Percentiles rank a stretch among this genome's conserved stretches.
phyloP scores from a whole-genome alignment of 1,140 invertebrate genomes.

The Intoshia linei region DNA sequence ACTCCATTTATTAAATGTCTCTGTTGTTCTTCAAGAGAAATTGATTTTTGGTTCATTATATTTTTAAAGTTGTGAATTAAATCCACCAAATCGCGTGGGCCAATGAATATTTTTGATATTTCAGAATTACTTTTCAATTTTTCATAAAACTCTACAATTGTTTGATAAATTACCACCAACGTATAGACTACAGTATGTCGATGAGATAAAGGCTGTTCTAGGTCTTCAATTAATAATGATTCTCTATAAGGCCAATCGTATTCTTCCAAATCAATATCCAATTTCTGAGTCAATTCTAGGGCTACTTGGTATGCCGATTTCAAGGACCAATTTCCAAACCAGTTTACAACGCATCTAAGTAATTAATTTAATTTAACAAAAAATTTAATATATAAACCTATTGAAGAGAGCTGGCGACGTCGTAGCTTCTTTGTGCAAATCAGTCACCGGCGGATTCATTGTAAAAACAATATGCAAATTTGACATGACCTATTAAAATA shows the following conservation, averaged over 20 bases:
- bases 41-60: constrained; percentile 76
- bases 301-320: constrained; percentile 65
- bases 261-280: constrained; percentile 29
- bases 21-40: constrained; percentile 88
- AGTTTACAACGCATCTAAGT: constrained; percentile 62
- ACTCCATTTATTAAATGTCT: constrained; percentile 89
- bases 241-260: constrained; percentile 12
- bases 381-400: constrained; percentile 23
- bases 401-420: constrained; percentile 96
- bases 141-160: too few relatives aligned
- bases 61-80: constrained; percentile 30
- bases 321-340: constrained; percentile 99
- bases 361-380: not conserved
- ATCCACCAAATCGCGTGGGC: not conserved
- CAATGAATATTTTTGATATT: too few relatives aligned
- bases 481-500: constrained; percentile 48
- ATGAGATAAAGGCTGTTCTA: constrained; percentile 40
- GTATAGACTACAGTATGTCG: constrained; percentile 81
- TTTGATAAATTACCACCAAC: constrained; percentile 88
- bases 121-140: too few relatives aligned
- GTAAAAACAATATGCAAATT: constrained; percentile 98
- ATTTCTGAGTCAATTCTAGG: constrained; percentile 27
- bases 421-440: constrained; percentile 74
- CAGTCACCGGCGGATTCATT: constrained; percentile 94
- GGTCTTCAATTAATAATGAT: constrained; percentile 22